Conservation (phyloP, 2,888 invertebrate species). For the Epistrophe grossulariae region DNA sequence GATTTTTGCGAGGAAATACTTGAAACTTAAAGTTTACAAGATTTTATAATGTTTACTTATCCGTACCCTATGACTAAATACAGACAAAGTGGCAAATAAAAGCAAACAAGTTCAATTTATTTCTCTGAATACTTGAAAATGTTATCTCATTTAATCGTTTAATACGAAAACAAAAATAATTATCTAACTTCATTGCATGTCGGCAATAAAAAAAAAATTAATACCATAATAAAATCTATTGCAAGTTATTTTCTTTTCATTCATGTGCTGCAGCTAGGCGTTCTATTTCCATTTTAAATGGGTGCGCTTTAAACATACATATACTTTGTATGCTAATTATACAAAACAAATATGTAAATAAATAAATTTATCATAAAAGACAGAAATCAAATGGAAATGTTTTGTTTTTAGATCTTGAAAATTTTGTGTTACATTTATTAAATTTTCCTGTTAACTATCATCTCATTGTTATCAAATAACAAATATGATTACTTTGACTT, state of each 20-base stretch:
- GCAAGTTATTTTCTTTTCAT: constrained; percentile 3
- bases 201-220: neutral
- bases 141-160: constrained; percentile 47
- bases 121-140: constrained; percentile 15
- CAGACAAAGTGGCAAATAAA: constrained; percentile 36
- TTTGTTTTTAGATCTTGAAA: neutral
- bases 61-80: neutral
- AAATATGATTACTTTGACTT: neutral
- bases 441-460: neutral
- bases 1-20: neutral
- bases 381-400: constrained; percentile 16
- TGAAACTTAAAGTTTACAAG: neutral
- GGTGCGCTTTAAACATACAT: neutral
- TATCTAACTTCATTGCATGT: constrained; percentile 63
- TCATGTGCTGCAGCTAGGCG: neutral
- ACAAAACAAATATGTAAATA: constrained; percentile 7
- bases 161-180: constrained; percentile 38
- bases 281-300: constrained; percentile 42
- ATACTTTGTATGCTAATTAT: neutral
- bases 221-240: neutral
- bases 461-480: neutral
- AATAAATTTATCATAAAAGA: constrained; percentile 14
- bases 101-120: constrained; percentile 7
- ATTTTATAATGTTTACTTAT: neutral
- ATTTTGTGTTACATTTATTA: neutral